phyloP scores from a whole-genome alignment of 2,113 vertebrate species.

The Capreolus pygargus region DNA sequence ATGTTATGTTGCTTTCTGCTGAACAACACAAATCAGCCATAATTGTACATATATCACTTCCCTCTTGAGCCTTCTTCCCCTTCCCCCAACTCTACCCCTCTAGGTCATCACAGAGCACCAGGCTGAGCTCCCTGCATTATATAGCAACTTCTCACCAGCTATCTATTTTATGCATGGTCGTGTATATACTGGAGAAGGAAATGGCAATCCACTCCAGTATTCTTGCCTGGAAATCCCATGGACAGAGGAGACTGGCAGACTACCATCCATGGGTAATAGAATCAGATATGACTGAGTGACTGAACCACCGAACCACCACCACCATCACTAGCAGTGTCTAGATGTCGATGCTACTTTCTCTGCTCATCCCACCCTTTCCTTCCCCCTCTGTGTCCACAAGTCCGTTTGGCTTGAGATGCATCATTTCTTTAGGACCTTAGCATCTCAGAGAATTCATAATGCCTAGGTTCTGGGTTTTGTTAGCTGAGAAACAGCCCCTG shows the following conservation, averaged over 20 bases:
- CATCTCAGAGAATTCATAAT: neutral
- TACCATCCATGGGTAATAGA: neutral
- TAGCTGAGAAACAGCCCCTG: neutral
- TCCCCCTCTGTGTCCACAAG: neutral
- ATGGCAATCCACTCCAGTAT: neutral
- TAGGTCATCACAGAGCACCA: neutral
- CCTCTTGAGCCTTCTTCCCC: neutral
- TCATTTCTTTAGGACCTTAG: neutral
- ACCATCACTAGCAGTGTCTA: neutral
- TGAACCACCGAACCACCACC: neutral
- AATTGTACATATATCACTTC: neutral
- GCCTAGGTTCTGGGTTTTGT: neutral
- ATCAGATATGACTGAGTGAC: neutral
- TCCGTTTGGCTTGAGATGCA: neutral
- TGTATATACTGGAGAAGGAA: neutral
- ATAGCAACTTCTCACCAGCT: neutral
- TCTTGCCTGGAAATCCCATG: neutral
- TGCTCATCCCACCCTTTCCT: neutral
- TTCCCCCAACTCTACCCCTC: neutral
- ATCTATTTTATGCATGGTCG: neutral
- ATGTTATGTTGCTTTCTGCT: neutral
- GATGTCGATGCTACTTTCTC: neutral
- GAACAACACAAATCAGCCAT: neutral
- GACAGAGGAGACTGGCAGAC: neutral
- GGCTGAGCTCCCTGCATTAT: neutral